phyloP scores from a whole-genome alignment of 2,113 vertebrate genomes.

The Tringa solitaria region DNA sequence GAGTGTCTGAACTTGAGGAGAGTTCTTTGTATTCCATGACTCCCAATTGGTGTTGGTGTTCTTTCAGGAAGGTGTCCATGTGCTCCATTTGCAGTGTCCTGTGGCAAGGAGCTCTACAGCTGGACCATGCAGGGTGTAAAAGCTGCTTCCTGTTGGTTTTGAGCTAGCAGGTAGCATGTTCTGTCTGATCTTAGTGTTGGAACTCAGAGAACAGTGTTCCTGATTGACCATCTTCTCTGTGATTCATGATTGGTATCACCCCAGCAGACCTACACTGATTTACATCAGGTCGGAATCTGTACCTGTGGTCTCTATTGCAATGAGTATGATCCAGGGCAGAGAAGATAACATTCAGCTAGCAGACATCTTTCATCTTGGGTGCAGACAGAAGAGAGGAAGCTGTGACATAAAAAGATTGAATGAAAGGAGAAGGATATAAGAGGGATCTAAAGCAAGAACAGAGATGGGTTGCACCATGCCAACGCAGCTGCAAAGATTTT shows the following conservation, averaged over 20 bases:
- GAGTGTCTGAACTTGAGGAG: not conserved
- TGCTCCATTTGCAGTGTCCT: not conserved
- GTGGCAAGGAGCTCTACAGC: not conserved
- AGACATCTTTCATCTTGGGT: not conserved
- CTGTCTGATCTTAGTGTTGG: not conserved
- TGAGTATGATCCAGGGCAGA: not conserved
- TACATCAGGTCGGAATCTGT: not conserved
- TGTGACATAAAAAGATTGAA: not conserved
- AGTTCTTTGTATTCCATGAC: not conserved
- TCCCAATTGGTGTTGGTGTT: not conserved
- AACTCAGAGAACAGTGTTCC: not conserved
- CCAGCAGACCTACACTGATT: not conserved
- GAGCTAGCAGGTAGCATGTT: not conserved
- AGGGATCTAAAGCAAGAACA: not conserved
- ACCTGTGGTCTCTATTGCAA: not conserved
- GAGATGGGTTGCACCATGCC: not conserved
- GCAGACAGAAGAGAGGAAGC: not conserved
- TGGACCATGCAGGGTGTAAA: not conserved
- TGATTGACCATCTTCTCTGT: not conserved
- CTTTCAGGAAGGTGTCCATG: not conserved
- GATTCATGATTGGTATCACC: not conserved
- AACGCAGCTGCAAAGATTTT: not conserved
- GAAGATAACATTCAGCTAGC: not conserved
- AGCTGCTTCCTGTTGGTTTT: not conserved
- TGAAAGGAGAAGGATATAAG: not conserved